These are phyloP conservation scores for Diploscapter pachys DNA, from an alignment of 1,140 invertebrate genomes.

Conservation along the genomic window DNA sequence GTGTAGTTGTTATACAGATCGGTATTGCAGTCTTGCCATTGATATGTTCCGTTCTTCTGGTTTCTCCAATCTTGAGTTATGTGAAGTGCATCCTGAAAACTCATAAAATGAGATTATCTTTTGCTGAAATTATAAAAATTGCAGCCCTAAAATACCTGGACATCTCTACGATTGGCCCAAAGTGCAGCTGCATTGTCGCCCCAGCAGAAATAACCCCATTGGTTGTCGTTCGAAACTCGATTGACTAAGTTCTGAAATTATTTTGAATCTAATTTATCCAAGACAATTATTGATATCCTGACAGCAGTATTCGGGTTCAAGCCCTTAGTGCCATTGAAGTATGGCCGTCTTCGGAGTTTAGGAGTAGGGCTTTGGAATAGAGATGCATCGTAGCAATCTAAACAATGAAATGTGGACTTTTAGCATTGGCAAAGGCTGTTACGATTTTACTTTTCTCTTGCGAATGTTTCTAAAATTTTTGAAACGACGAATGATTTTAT, in stretches of 20 bases:
- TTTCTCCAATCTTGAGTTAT: conserved; percentile 19
- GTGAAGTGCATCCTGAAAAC: conserved; percentile 31
- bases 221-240: conserved; percentile 32
- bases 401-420: no score
- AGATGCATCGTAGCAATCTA: no score
- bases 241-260: conserved; percentile 25
- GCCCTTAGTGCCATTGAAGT: background rate
- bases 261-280: conserved; percentile 3
- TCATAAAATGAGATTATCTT: background rate
- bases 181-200: conserved; percentile 25
- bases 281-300: background rate
- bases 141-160: conserved; percentile 1
- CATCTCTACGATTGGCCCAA: conserved; percentile 30
- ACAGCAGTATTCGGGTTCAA: conserved; percentile 9
- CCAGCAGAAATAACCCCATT: conserved; percentile 38
- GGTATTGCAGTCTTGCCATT: background rate
- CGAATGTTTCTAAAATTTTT: background rate
- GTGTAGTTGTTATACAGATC: conserved; percentile 18
- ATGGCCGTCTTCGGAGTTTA: no score
- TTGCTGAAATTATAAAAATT: background rate
- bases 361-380: no score
- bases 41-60: conserved; percentile 13
- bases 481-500: background rate
- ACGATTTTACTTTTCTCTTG: conserved; percentile 5
- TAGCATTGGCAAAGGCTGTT: no score